These are phyloP conservation scores for Haplotaxodon microlepis DNA, from an alignment of 2,113 vertebrate genomes.

Conservation along the genomic window DNA sequence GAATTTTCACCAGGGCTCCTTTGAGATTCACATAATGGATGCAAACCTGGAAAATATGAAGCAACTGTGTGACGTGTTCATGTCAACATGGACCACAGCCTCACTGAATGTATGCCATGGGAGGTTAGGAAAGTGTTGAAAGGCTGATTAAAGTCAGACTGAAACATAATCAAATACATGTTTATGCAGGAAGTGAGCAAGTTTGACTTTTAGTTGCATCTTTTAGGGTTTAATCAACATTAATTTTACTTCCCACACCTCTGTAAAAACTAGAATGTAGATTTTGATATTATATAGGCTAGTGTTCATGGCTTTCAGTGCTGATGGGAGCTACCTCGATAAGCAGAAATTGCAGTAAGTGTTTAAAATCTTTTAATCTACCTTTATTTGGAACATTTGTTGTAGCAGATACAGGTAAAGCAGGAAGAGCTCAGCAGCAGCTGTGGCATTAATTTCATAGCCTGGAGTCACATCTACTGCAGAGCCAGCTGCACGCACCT, in stretches of 20 bases:
- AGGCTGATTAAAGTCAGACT: accelerated
- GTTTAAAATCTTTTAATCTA: not conserved
- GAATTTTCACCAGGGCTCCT: not conserved
- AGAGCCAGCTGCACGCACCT: not conserved
- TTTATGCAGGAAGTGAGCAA: not conserved
- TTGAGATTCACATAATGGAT: not conserved
- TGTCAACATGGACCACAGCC: not conserved
- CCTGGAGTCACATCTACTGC: not conserved
- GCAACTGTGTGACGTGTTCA: not conserved
- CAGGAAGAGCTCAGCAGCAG: not conserved
- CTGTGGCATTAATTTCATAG: not conserved
- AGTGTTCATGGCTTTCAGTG: not conserved
- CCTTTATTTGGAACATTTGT: not conserved
- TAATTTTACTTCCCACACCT: not conserved
- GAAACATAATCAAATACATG: not conserved
- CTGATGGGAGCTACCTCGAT: not conserved
- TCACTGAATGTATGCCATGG: not conserved
- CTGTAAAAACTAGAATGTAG: not conserved
- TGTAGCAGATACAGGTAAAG: not conserved
- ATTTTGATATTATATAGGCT: not conserved
- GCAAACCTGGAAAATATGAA: not conserved
- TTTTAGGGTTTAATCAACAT: not conserved
- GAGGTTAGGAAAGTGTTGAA: not conserved
- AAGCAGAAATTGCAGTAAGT: not conserved
- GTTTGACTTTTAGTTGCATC: not conserved